Percentiles rank a stretch among this genome's conserved stretches.
Conservation (phyloP, 1,140 invertebrate species). For the Papilio helenus region DNA sequence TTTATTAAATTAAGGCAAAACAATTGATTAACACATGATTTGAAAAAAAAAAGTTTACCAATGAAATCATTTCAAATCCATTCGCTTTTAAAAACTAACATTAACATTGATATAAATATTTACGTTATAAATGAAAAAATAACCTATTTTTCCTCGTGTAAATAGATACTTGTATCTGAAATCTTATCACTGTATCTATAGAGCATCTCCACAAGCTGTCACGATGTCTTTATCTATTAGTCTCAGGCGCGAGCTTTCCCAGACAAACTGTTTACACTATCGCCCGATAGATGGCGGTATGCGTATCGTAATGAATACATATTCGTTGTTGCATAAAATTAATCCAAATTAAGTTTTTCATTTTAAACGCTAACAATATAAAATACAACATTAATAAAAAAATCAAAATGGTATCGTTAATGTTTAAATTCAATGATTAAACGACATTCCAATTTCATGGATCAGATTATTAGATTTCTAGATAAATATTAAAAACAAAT, state of each 20-base stretch:
- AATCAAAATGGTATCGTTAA: background rate
- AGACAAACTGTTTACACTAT: conserved; percentile 61
- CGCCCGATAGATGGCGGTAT: conserved; percentile 69
- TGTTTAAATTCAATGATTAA: background rate
- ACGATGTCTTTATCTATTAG: conserved; percentile 68
- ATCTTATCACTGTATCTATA: conserved; percentile 61
- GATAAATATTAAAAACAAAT: conserved; percentile 16
- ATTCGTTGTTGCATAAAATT: conserved; percentile 28
- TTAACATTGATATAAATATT: background rate
- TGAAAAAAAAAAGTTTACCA: no score
- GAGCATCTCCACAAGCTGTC: conserved; percentile 67
- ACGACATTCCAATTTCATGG: background rate
- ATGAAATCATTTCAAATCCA: background rate
- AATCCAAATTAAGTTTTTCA: background rate
- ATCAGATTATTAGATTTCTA: background rate
- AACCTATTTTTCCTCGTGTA: conserved; percentile 31
- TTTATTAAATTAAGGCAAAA: no score
- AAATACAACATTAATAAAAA: no score
- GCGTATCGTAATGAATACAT: background rate
- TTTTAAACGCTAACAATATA: background rate
- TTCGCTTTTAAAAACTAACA: background rate
- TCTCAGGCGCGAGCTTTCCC: conserved; percentile 57
- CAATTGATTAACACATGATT: no score
- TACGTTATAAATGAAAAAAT: conserved; percentile 1
- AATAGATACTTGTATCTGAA: conserved; percentile 48